Evolutionary conservation across 2,113 vertebrate genomes (phyloP), one percentile per base, ranked within the genome.

Genomic region (Tiliqua scincoides): DNA sequence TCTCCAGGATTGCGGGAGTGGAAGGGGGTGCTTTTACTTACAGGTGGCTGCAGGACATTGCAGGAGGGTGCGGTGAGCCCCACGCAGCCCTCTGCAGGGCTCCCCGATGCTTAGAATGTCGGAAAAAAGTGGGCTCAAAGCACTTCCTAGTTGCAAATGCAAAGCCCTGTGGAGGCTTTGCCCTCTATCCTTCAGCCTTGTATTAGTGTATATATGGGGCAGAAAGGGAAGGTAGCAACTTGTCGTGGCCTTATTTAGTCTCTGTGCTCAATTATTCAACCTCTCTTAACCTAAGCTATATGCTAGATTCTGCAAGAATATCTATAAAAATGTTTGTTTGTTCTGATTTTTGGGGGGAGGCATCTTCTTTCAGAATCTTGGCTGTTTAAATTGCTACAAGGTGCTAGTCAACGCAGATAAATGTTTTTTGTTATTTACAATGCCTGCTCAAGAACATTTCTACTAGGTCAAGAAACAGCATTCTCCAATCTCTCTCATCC

Each of bases 191-290:
- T 89, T 77, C 85, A 90, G 90, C 89, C 85, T 91, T 90, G 87
- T 92, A 93, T 91, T 93, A 86, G 82, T 84, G 63, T 89, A 87
- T 91, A 86, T 94, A 75, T 86, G 75, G 77, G 89, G 79, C 84
- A 91, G 35, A 92, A 92, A 90, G 76, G 48, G 75, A 85, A 57
- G n/a, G 87, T 21, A 23, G 14, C 12, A n/a, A 78, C 84, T 92
- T 93, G 90, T 90, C 93, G 90, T 93, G 85, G 78, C 82, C 88
- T 93, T 95, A 93, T 91, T 94, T 94, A 93, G 93, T 89, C 89
- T 89, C 75, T 89, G 35, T 91, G 83, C 48, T 94, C 88, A 89
- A 83, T 91, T 94, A 88, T 93, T 85, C 87, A 91, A 88, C 89
- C 79, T 88, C 76, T 85, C 82, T 92, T 91, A 93, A 95, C 84